A percentile compares a stretch with the other conserved stretches of the same genome.
phyloP scores from a whole-genome alignment of 2,797 vertebrate species.

The Cynopterus sphinx region DNA sequence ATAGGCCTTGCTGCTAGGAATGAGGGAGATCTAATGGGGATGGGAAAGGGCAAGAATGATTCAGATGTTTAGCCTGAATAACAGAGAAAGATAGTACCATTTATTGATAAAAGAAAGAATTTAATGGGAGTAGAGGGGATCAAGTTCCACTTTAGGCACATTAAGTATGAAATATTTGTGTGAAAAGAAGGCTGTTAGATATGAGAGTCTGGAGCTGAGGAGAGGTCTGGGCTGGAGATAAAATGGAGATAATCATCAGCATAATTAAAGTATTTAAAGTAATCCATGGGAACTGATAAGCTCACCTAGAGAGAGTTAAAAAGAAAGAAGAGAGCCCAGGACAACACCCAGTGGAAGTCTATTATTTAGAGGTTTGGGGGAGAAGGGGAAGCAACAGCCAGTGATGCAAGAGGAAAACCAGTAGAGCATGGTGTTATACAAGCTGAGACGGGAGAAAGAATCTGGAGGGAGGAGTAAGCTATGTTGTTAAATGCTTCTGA shows the following conservation, averaged over 20 bases:
- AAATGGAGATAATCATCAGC: neutral
- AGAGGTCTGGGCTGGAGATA: neutral
- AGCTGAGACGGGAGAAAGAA: neutral
- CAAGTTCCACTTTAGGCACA: neutral
- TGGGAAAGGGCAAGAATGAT: neutral
- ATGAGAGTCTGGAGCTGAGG: neutral
- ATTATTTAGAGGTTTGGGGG: neutral
- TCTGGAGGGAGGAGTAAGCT: neutral
- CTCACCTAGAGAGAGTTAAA: neutral
- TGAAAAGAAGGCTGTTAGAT: neutral
- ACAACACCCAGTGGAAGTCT: neutral
- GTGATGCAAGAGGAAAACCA: neutral
- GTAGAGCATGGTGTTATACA: neutral
- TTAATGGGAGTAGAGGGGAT: neutral
- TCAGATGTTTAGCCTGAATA: neutral
- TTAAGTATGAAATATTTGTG: neutral
- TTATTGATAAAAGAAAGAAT: neutral
- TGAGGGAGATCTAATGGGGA: neutral
- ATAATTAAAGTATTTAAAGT: neutral
- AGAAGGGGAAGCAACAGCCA: neutral
- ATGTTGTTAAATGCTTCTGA: neutral
- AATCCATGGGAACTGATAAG: neutral
- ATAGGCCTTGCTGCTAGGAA: neutral
- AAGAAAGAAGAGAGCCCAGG: neutral
- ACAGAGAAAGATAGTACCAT: neutral